phyloP scores from a whole-genome alignment of 2,888 invertebrate species.

The Crepidodera aurea region DNA sequence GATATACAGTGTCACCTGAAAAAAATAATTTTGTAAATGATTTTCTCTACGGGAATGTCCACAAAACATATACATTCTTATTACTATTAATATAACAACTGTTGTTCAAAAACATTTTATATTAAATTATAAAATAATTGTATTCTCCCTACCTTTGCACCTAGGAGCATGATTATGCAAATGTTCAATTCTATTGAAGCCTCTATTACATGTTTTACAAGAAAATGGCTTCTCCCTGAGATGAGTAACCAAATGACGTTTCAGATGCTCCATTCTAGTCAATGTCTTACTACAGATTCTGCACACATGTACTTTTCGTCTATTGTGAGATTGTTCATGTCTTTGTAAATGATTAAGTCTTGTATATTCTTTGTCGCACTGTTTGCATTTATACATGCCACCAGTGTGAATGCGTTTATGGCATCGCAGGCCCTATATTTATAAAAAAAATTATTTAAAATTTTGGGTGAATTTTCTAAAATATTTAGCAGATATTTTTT shows the following conservation, averaged over 20 bases:
- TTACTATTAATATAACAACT: neutral
- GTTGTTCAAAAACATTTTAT: neutral
- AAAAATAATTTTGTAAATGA: neutral
- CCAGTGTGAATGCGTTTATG: slow-evolving; percentile 58
- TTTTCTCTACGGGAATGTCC: too few species aligned
- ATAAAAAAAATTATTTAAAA: slow-evolving; percentile 3
- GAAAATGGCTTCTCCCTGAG: slow-evolving; percentile 59
- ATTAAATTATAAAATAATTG: too few species aligned
- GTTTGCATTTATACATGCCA: slow-evolving; percentile 58
- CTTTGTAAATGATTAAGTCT: slow-evolving; percentile 57
- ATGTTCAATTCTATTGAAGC: slow-evolving; percentile 60
- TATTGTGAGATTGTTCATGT: slow-evolving; percentile 57
- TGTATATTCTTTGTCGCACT: slow-evolving; percentile 59
- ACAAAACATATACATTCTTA: too few species aligned
- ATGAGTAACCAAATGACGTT: slow-evolving; percentile 59
- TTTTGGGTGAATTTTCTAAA: neutral
- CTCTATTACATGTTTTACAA: slow-evolving; percentile 59
- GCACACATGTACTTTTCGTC: slow-evolving; percentile 59
- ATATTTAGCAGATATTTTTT: too few species aligned
- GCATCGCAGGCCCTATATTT: slow-evolving; percentile 39
- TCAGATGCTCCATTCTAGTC: slow-evolving; percentile 59
- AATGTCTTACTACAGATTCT: slow-evolving; percentile 60
- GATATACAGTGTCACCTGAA: slow-evolving; percentile 58
- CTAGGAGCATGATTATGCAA: slow-evolving; percentile 56
- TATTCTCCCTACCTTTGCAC: slow-evolving; percentile 54